Evolutionary conservation across 2,113 vertebrate species (phyloP), one percentile per base, ranked within the genome.

Genomic region (Myodes glareolus): DNA sequence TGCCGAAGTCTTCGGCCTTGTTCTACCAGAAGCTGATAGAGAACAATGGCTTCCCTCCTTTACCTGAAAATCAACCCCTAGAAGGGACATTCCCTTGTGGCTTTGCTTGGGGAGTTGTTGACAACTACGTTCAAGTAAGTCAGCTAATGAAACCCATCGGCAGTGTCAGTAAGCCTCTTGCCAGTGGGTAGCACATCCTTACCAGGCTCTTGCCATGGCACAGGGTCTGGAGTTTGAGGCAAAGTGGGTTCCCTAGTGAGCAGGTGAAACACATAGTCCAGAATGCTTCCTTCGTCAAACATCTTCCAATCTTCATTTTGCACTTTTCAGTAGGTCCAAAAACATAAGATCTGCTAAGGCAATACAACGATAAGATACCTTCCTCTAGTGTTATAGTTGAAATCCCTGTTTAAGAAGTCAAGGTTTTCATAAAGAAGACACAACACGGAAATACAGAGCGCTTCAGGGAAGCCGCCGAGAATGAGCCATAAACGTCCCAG

Each of bases 21-120:
- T 99, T 99, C 97, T 99, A 99, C 98, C 99, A 99, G 98, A 99
- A 99, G 80, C 97, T 99, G 96, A 99, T 99, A 96, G 99, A 99
- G 97, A 99, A 98, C 95, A 99, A 99, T 9, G 99, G 99, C 78
- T 99, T 99, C 93, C 99, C 99, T 23, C 98, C 99, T 92, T 98
- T 99, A 47, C 99, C 99, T 65, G 99, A 99, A 98, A 99, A 99
- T 95, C 98, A 98, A 68, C 99, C 99, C 2, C 98, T 98, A 73
- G 98, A 99, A 91, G 99, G 99, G 86, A 86, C 98, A 67, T 99
- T 99, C 96, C 98, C 99, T 1, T 99, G 99, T 47, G 98, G 98
- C 98, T 99, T 99, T 97, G 99, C 99, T 6, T 99, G 99, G 99
- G 99, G 99, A 39, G 96, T 99, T 82, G 99, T 99, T 68, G 99